Conservation (phyloP, 1,140 invertebrate species). For the Drosophila jambulina region DNA sequence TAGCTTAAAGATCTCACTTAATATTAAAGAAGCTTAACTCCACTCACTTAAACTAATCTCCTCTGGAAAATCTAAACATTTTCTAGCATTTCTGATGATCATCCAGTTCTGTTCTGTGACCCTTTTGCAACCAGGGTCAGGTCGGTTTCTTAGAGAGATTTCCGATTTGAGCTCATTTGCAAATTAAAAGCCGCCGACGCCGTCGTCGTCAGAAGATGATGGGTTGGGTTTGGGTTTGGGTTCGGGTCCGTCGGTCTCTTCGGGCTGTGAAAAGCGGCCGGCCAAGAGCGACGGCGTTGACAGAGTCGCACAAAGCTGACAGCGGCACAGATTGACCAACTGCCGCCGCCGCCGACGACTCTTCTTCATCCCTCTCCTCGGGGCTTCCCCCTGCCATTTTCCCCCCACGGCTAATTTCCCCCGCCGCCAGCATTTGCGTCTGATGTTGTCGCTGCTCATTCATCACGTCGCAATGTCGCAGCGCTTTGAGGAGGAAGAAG, state of each 20-base stretch:
- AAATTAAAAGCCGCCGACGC: constrained; percentile 71
- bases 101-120: not conserved
- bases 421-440: constrained; percentile 42
- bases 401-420: constrained; percentile 14
- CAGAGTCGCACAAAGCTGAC: constrained; percentile 82
- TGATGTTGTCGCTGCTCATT: constrained; percentile 69
- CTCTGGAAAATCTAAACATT: not conserved
- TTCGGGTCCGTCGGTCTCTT: not conserved
- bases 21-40: not conserved
- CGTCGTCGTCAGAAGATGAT: constrained; percentile 16
- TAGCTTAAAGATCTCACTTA: not conserved
- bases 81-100: constrained; percentile 7
- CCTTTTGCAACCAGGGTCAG: not conserved
- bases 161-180: constrained; percentile 70
- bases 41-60: not conserved
- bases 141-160: constrained; percentile 7
- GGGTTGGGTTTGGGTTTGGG: not conserved
- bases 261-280: constrained; percentile 20
- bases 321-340: constrained; percentile 59
- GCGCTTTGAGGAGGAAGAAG: constrained; percentile 21
- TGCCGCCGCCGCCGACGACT: not conserved
- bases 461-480: constrained; percentile 71
- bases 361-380: not conserved
- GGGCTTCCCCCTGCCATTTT: not conserved
- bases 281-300: constrained; percentile 56